phyloP scores from a whole-genome alignment of 2,888 invertebrate species.

The Harpagoxenus sublaevis region DNA sequence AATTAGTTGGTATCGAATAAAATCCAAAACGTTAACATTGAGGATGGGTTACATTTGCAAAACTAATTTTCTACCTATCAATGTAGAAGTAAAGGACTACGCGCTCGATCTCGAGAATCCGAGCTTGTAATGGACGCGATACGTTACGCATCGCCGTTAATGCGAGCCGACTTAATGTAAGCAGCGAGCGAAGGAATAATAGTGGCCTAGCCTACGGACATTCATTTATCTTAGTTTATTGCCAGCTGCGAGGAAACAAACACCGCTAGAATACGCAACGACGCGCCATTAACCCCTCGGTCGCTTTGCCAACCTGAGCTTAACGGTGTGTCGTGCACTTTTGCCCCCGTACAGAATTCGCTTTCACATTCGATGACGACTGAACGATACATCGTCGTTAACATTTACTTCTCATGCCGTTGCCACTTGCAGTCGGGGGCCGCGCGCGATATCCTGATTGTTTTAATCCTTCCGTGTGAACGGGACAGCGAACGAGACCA shows the following conservation, averaged over 20 bases:
- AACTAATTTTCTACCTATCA: conserved; percentile 13
- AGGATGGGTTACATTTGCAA: not conserved
- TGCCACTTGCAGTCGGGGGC: not conserved
- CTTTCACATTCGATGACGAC: conserved; percentile 60
- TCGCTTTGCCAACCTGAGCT: conserved; percentile 78
- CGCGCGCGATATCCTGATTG: conserved; percentile 42
- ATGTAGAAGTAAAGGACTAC: conserved; percentile 45
- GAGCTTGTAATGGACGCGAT: conserved; percentile 75
- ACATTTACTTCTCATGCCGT: conserved; percentile 33
- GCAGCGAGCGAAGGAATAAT: conserved; percentile 84
- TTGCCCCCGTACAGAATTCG: conserved; percentile 59
- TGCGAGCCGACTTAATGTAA: conserved; percentile 82
- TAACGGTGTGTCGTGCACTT: conserved; percentile 77
- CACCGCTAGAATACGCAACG: conserved; percentile 84
- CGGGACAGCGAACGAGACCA: conserved; percentile 35
- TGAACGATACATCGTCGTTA: conserved; percentile 70
- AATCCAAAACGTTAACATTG: not conserved
- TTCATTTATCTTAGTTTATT: conserved; percentile 85
- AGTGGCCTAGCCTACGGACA: conserved; percentile 81
- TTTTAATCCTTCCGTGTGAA: conserved; percentile 42
- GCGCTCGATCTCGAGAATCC: conserved; percentile 72
- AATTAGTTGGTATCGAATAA: not conserved
- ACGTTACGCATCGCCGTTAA: conserved; percentile 78
- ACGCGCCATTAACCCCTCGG: conserved; percentile 83
- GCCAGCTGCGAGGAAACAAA: conserved; percentile 84